These are phyloP conservation scores for Calameuta idolon DNA, from an alignment of 2,888 invertebrate genomes.

Conservation along the genomic window DNA sequence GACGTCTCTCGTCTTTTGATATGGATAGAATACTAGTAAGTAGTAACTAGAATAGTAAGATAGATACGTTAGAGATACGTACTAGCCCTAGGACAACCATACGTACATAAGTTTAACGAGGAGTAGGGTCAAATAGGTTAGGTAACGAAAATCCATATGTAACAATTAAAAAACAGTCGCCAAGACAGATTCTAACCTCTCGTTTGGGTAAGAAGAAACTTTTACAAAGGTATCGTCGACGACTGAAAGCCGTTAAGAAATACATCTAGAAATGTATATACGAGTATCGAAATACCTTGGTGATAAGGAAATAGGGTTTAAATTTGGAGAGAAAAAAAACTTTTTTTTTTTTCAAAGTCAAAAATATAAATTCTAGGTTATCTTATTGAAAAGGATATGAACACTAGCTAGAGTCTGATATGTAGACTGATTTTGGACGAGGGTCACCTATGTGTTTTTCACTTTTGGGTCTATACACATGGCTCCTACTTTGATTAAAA, in stretches of 20 bases:
- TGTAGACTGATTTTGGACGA: slow-evolving; percentile 52
- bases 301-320: not conserved
- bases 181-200: not conserved
- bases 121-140: not conserved
- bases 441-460: slow-evolving; percentile 34
- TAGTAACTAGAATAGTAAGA: not conserved
- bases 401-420: slow-evolving; percentile 46
- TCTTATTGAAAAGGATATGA: not conserved
- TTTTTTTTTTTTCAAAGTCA: not conserved
- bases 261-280: not conserved
- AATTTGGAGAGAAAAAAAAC: not conserved
- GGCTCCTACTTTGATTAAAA: slow-evolving; percentile 17
- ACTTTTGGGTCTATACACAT: slow-evolving; percentile 29
- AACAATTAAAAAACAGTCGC: not conserved
- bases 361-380: not conserved
- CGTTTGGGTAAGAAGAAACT: not conserved
- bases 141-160: not conserved
- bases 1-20: not conserved
- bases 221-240: not conserved
- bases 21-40: not conserved
- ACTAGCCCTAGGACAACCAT: not conserved
- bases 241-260: not conserved
- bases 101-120: not conserved
- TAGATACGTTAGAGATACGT: not conserved
- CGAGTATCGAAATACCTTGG: not conserved